Evolutionary conservation across 2,113 vertebrate species (phyloP).

Genomic region (Ailuropoda melanoleuca): DNA sequence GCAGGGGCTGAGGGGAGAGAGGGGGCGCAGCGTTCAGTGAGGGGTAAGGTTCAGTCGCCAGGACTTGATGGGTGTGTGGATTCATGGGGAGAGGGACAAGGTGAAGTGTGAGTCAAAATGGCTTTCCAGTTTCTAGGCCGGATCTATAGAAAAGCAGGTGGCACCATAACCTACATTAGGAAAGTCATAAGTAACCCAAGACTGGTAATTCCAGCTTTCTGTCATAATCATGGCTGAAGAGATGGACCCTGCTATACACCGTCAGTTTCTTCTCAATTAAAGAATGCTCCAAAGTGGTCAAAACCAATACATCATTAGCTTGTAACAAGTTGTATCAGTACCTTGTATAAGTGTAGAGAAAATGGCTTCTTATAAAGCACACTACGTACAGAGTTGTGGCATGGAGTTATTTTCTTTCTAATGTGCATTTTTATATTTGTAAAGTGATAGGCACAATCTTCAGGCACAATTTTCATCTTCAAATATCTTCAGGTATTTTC

Average conservation of each 20-base stretch:
- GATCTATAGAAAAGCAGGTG: background rate
- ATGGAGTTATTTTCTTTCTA: background rate
- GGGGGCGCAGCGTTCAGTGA: background rate
- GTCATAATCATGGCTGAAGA: background rate
- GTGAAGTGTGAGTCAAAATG: background rate
- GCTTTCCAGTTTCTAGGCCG: background rate
- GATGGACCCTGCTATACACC: accelerated
- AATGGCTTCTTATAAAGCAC: background rate
- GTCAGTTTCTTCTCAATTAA: background rate
- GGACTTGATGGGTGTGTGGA: background rate
- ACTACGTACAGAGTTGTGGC: background rate
- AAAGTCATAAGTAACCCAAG: background rate
- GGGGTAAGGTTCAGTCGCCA: accelerated
- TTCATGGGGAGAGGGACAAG: background rate
- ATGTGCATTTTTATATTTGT: background rate
- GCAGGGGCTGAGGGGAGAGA: no score
- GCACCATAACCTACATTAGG: background rate
- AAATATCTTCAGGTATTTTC: background rate
- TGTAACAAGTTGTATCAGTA: no score
- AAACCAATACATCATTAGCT: background rate
- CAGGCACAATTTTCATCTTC: background rate
- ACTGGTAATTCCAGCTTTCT: background rate
- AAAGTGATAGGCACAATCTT: background rate
- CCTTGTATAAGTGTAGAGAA: accelerated
- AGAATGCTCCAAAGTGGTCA: background rate